These are phyloP conservation scores for Entomyzon cyanotis DNA, from an alignment of 2,113 vertebrate species.

Conservation along the genomic window DNA sequence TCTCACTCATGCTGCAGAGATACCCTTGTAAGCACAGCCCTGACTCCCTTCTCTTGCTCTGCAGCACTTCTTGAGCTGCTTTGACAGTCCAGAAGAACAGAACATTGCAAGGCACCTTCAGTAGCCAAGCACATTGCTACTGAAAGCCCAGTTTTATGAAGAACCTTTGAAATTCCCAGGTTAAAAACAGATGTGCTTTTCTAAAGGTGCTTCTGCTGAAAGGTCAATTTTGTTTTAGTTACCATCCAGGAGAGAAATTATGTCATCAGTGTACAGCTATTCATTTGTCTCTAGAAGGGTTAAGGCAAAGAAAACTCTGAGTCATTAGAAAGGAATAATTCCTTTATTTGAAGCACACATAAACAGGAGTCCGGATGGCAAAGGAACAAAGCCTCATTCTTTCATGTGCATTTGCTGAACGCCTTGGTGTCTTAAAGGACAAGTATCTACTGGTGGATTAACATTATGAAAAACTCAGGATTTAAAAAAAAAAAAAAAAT, in stretches of 20 bases:
- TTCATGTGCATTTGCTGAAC: conserved; percentile 6
- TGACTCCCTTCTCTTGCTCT: fast-evolving
- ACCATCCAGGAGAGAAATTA: background rate
- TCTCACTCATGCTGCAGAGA: background rate
- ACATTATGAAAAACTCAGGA: conserved; percentile 52
- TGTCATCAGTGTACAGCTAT: background rate
- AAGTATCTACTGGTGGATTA: conserved; percentile 59
- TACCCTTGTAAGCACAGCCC: background rate
- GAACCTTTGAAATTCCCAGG: background rate
- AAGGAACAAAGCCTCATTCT: conserved; percentile 67
- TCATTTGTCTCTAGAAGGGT: background rate
- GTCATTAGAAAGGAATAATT: conserved; percentile 36
- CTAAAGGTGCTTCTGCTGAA: background rate
- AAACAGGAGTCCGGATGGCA: conserved; percentile 38
- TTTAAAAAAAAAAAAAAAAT: conserved; percentile 22
- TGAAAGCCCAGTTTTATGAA: background rate
- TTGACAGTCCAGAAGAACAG: background rate
- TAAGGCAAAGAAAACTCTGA: conserved; percentile 27
- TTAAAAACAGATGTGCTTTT: background rate
- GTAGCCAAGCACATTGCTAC: background rate
- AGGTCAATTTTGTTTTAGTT: background rate
- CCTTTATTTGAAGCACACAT: background rate
- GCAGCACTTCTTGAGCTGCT: background rate
- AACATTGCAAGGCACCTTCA: background rate
- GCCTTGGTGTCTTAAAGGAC: conserved; percentile 47